Percentiles rank a stretch among this genome's conserved stretches.
phyloP scores from a whole-genome alignment of 1,140 invertebrate species.

The Philaenus spumarius region DNA sequence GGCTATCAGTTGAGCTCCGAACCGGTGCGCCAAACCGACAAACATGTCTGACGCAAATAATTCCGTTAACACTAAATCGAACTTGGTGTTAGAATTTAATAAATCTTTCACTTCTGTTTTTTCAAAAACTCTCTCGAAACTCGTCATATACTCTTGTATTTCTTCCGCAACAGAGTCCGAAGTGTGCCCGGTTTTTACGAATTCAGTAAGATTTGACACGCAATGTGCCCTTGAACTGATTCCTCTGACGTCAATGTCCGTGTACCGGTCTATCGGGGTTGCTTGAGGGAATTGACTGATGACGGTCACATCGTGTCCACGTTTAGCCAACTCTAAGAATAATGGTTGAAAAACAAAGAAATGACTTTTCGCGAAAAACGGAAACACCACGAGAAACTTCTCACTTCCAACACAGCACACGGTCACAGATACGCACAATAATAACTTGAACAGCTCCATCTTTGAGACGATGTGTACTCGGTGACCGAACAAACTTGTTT shows the following conservation, averaged over 20 bases:
- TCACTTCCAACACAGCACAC: no score
- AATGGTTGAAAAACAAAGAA: slow-evolving; percentile 35
- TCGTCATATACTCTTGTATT: no score
- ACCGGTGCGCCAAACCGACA: slow-evolving; percentile 32
- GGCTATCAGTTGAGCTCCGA: slow-evolving; percentile 47
- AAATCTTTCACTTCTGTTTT: slow-evolving; percentile 10
- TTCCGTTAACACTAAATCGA: slow-evolving; percentile 26
- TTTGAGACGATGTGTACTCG: no score
- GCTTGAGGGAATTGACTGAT: slow-evolving; percentile 33
- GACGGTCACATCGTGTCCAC: slow-evolving; percentile 37
- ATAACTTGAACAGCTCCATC: no score
- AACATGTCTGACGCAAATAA: slow-evolving; percentile 25
- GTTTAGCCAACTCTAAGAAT: slow-evolving; percentile 29
- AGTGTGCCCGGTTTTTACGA: neutral
- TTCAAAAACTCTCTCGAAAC: neutral
- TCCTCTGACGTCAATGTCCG: slow-evolving; percentile 16
- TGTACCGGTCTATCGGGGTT: slow-evolving; percentile 23
- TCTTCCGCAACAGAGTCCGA: neutral
- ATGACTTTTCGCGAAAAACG: slow-evolving; percentile 34
- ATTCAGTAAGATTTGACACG: neutral
- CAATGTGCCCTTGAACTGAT: slow-evolving; percentile 31
- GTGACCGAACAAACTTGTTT: no score
- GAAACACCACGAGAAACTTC: slow-evolving; percentile 34
- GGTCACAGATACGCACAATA: no score
- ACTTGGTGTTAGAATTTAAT: slow-evolving; percentile 16